Evolutionary conservation across 2,113 vertebrate genomes (phyloP), one percentile per base, ranked within the genome.

Genomic region (Bettongia penicillata): DNA sequence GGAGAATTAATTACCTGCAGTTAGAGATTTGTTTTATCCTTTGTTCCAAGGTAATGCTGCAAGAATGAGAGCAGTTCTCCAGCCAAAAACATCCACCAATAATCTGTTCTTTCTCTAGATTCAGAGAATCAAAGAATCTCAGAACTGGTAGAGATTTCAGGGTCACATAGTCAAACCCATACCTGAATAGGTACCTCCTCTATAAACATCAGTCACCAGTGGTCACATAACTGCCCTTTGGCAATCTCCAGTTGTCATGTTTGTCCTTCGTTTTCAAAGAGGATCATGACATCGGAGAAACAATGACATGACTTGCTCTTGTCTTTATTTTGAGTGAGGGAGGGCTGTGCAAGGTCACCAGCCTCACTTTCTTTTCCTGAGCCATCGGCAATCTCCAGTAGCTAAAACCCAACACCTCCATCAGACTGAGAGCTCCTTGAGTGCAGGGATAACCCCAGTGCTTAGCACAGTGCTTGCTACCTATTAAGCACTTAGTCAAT

Each of bases 1-100:
- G 94, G 96, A 97, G 97, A 97, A 97, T 98, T 96, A 96, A 97
- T 96, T 98, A 94, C 95, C 94, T 96, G 24, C 84, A 25, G 93
- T 53, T 61, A 94, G 61, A 90, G 48, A 95, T 95, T 53, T 0
- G 0, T 93, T 94, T 93, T 53, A 31, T 95, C 84, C 51, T 92
- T 94, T 94, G 43, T 48, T 94, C 52, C 84, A 90, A 90, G 53
- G 61, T 68, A 92, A 11, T 11, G 53, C 92, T 93, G 47, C 51
- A 90, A 94, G 97, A 57, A 51, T 53, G 52, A 92, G 77, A 61
- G 91, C 49, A 90, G 93, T 23, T 91, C 89, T 52, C 11, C 51
- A 92, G 51, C 53, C 90, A 51, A 23, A 84, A 77, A 84, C 19
- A 43, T 8, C 19, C 19, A 84, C 16, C n/a, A 84, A 23, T 84